Evolutionary conservation across 2,888 invertebrate genomes (phyloP), one percentile per base, ranked within the genome.

Genomic region (Dasypolia templi): DNA sequence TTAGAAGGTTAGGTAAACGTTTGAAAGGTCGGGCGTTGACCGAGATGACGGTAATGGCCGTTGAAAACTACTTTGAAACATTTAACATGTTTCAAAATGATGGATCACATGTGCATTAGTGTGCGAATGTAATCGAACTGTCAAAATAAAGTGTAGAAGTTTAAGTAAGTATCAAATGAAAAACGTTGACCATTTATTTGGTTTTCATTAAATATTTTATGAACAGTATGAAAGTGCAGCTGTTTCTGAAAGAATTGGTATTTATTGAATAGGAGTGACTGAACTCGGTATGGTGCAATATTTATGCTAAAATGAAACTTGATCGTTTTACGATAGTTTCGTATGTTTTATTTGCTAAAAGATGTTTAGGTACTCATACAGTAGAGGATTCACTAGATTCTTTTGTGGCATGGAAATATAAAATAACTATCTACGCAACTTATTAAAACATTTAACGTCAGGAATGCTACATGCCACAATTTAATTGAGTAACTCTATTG

Each of bases 21-120:
- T 81, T 66, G 26, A 58, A 83, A 56, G 46, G 26, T 64, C 64
- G 35, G 55, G 51, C 58, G 86, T 64, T 86, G 84, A 84, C 59
- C 75, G 84, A 82, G 46, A 74, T 74, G 56, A 59, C 39, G 12
- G 71, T 81, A 68, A 68, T 72, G 64, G 65, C 53, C 64, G 66
- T 75, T 67, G 65, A 68, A 77, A 62, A 68, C 53, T 56, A 42
- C 73, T 46, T 65, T 72, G 53, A 66, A 64, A 72, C 55, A 73
- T 86, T 62, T 56, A 68, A 75, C 70, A 73, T 58, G n/a, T 35
- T 59, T 62, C 26, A 35, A 59, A 55, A 49, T 79, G 73, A 75
- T 77, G 63, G 71, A 79, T 74, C 11, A 53, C 68, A 64, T 82
- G n/a, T n/a, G n/a, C 74, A 63, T 77, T 78, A 72, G 51, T 56